Evolutionary conservation across 2,797 vertebrate genomes (phyloP).

Genomic region (Tragelaphus oryx): DNA sequence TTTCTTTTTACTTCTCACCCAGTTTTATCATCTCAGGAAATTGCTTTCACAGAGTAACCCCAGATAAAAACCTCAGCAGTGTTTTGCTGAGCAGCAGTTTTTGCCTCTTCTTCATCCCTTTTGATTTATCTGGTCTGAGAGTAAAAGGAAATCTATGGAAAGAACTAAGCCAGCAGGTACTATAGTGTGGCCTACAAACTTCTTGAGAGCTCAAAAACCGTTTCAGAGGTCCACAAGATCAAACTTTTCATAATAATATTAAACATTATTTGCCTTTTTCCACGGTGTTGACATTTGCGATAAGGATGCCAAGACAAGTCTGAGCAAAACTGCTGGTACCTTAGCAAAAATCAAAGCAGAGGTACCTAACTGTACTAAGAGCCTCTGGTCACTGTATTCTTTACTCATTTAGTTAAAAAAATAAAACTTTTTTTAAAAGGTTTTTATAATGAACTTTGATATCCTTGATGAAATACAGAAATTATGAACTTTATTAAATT

Average conservation of each 20-base stretch:
- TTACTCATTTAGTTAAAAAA: background rate
- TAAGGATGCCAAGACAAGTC: background rate
- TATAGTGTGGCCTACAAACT: background rate
- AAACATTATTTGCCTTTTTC: slow-evolving; percentile 3
- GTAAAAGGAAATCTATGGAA: slow-evolving; percentile 20
- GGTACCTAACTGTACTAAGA: background rate
- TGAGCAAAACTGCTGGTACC: background rate
- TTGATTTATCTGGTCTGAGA: background rate
- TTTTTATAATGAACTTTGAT: background rate
- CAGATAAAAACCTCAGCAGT: background rate
- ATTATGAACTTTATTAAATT: background rate
- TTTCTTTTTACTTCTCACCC: background rate
- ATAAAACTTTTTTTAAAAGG: background rate
- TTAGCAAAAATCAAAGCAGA: background rate
- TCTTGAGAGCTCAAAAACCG: background rate
- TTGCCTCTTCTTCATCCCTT: background rate
- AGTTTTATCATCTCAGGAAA: background rate
- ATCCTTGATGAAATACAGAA: background rate
- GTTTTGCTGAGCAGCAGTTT: background rate
- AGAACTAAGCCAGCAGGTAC: background rate
- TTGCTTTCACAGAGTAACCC: background rate
- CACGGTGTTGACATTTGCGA: background rate
- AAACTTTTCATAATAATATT: slow-evolving; percentile 16
- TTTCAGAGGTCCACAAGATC: background rate
- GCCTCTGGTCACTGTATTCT: background rate